phyloP scores from a whole-genome alignment of 2,888 invertebrate species.

The Leptopilina myrica region DNA sequence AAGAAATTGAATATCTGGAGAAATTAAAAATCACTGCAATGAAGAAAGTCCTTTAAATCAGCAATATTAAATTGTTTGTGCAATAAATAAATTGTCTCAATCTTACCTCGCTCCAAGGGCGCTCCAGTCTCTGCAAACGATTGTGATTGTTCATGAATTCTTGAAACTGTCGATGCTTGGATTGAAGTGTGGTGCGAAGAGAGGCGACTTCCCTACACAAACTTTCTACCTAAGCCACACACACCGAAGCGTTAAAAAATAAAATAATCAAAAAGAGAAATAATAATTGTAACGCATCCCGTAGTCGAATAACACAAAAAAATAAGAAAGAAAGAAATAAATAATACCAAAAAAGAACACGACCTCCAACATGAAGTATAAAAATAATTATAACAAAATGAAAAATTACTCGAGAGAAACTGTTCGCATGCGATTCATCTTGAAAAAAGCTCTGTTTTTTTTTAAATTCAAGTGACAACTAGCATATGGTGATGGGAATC shows the following conservation, averaged over 20 bases:
- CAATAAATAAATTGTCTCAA: conserved; percentile 47
- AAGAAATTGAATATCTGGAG: too few relatives aligned
- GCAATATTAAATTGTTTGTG: background rate
- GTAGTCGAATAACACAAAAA: conserved; percentile 17
- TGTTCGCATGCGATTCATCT: conserved; percentile 28
- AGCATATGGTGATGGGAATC: conserved; percentile 28
- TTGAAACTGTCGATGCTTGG: conserved; percentile 75
- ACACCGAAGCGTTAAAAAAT: conserved; percentile 77
- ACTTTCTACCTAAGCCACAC: conserved; percentile 76
- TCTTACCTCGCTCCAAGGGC: conserved; percentile 70
- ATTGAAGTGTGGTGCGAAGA: conserved; percentile 74
- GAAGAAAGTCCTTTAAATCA: conserved; percentile 3
- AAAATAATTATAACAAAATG: background rate
- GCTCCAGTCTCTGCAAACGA: conserved; percentile 66
- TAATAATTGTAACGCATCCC: conserved; percentile 46
- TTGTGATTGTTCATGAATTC: conserved; percentile 73
- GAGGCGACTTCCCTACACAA: conserved; percentile 76
- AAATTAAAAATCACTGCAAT: too few relatives aligned
- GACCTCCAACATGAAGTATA: too few relatives aligned
- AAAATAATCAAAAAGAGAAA: conserved; percentile 55
- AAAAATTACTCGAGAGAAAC: background rate
- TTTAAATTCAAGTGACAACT: conserved; percentile 17
- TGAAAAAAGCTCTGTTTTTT: conserved; percentile 5
- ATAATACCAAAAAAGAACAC: background rate
- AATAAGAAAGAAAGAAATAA: background rate